A percentile compares a stretch with the other conserved stretches of the same genome.
Conservation (phyloP, 2,113 vertebrate species). For the Theristicus caerulescens region DNA sequence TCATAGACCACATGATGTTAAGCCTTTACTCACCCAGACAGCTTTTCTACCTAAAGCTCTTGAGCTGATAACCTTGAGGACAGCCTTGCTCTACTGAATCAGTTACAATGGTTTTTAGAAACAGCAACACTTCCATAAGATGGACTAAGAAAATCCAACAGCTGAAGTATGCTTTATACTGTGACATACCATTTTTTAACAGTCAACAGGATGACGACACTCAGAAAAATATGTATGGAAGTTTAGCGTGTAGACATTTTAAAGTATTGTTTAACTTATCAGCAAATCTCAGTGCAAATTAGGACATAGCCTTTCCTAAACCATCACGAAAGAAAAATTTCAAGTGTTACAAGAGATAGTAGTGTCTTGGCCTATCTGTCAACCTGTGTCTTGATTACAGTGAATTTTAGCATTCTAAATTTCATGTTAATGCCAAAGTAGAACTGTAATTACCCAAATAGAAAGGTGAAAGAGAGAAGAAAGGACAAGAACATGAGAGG, state of each 20-base stretch:
- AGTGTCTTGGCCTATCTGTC: neutral
- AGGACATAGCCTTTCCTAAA: neutral
- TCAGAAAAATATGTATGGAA: neutral
- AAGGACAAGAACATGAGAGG: neutral
- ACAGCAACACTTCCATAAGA: neutral
- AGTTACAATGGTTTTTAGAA: neutral
- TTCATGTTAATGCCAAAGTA: neutral
- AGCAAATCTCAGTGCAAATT: neutral
- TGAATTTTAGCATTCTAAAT: neutral
- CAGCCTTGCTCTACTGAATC: neutral
- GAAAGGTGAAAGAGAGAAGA: neutral
- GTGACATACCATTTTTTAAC: neutral
- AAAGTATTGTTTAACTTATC: neutral
- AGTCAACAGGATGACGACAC: neutral
- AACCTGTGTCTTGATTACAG: neutral
- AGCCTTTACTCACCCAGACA: neutral
- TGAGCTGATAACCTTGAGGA: neutral
- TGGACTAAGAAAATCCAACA: neutral
- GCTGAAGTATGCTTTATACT: neutral
- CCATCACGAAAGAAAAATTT: neutral
- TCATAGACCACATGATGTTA: fast-evolving
- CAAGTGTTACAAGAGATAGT: neutral
- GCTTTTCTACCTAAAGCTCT: neutral
- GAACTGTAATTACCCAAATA: neutral
- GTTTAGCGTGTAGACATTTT: neutral